Evolutionary conservation across 2,888 invertebrate genomes (phyloP).

Genomic region (Cyrtodaria siliqua): DNA sequence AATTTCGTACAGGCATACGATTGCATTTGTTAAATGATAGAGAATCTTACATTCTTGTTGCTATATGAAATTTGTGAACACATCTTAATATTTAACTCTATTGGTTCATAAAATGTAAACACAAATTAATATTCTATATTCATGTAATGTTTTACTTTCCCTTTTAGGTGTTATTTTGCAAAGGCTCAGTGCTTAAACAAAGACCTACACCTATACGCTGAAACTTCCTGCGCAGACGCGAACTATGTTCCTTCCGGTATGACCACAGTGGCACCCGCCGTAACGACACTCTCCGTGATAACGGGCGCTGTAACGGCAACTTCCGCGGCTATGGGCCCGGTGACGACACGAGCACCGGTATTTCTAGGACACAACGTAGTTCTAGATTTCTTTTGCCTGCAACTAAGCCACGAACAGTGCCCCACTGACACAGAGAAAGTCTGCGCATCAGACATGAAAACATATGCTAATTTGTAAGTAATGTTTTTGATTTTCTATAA

Average conservation of each 20-base stretch:
- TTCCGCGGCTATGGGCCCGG: background rate
- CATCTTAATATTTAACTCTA: too few species aligned
- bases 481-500: too few species aligned
- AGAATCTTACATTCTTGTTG: too few species aligned
- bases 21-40: too few species aligned
- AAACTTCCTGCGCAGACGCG: background rate
- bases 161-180: background rate
- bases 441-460: conserved; percentile 28
- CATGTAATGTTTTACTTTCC: too few species aligned
- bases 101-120: too few species aligned
- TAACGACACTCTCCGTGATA: too few species aligned
- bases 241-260: background rate
- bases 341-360: conserved; percentile 25
- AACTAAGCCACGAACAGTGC: conserved; percentile 43
- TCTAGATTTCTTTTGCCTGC: conserved; percentile 49
- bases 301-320: background rate
- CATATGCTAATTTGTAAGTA: conserved; percentile 47
- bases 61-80: too few species aligned
- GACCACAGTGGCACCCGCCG: too few species aligned
- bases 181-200: background rate
- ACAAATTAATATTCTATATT: too few species aligned
- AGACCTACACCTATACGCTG: background rate
- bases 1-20: too few species aligned
- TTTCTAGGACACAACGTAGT: conserved; percentile 38
- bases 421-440: conserved; percentile 36